Conservation (phyloP, 2,888 invertebrate genomes). For the Balanococcus diminutus region DNA sequence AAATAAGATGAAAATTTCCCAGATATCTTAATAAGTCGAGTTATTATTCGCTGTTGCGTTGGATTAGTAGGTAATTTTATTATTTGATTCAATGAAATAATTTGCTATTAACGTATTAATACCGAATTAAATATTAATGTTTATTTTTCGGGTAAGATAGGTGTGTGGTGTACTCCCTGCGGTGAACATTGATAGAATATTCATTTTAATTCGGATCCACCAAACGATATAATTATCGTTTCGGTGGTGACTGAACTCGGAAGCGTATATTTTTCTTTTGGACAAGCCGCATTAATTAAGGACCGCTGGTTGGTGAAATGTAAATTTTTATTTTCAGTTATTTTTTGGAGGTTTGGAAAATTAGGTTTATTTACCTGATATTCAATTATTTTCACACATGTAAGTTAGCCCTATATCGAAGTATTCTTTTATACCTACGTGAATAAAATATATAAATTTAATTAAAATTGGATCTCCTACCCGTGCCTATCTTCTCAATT, state of each 20-base stretch:
- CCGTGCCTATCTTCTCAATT: too few species aligned
- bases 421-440: too few species aligned
- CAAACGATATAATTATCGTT: constrained; percentile 17
- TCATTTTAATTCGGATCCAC: not conserved
- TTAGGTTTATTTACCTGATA: too few species aligned
- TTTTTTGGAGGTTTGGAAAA: too few species aligned
- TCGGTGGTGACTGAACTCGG: not conserved
- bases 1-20: not conserved
- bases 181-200: constrained; percentile 15
- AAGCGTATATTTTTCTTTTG: not conserved
- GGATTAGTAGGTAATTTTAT: not conserved
- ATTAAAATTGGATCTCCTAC: too few species aligned
- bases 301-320: too few species aligned
- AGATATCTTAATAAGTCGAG: not conserved
- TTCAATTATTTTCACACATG: too few species aligned
- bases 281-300: not conserved
- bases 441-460: too few species aligned
- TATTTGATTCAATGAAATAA: not conserved
- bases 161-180: constrained; percentile 10
- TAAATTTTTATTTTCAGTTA: too few species aligned
- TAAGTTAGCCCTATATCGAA: too few species aligned
- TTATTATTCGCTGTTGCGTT: not conserved
- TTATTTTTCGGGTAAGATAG: not conserved
- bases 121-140: constrained; percentile 1
- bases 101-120: constrained; percentile 21